Conservation (phyloP, 2,113 vertebrate genomes). For the Thermophis baileyi region DNA sequence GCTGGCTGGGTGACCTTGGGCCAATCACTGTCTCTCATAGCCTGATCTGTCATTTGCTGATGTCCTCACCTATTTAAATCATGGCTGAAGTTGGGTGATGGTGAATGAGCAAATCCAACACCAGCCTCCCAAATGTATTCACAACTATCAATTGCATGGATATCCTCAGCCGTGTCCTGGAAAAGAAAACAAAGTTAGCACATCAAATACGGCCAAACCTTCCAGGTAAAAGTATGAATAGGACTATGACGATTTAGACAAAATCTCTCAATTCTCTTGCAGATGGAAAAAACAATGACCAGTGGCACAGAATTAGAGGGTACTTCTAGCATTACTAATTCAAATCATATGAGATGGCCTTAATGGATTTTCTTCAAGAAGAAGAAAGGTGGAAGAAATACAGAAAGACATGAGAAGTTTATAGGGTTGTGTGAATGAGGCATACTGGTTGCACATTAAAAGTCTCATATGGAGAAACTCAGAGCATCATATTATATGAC, state of each 20-base stretch:
- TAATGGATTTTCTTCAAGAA: neutral
- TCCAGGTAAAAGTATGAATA: neutral
- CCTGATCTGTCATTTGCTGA: neutral
- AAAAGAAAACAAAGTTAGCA: constrained; percentile 1
- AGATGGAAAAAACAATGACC: neutral
- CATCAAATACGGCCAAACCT: neutral
- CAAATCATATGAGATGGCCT: neutral
- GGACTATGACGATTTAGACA: neutral
- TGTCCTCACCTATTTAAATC: constrained; percentile 92
- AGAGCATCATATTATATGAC: neutral
- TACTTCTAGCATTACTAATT: neutral
- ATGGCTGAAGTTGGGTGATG: constrained; percentile 89
- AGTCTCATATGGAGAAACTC: neutral
- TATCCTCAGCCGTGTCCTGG: constrained; percentile 90
- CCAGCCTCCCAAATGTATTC: constrained; percentile 99
- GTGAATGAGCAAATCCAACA: constrained; percentile 95
- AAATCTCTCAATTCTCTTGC: neutral
- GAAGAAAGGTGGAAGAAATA: neutral
- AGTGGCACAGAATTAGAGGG: neutral
- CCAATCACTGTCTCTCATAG: neutral
- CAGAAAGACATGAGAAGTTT: neutral
- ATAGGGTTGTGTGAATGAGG: neutral
- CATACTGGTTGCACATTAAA: neutral
- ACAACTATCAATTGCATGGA: constrained; percentile 96
- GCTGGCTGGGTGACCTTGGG: neutral